These are phyloP conservation scores for Carassius auratus DNA, from an alignment of 2,113 vertebrate species.

Conservation along the genomic window DNA sequence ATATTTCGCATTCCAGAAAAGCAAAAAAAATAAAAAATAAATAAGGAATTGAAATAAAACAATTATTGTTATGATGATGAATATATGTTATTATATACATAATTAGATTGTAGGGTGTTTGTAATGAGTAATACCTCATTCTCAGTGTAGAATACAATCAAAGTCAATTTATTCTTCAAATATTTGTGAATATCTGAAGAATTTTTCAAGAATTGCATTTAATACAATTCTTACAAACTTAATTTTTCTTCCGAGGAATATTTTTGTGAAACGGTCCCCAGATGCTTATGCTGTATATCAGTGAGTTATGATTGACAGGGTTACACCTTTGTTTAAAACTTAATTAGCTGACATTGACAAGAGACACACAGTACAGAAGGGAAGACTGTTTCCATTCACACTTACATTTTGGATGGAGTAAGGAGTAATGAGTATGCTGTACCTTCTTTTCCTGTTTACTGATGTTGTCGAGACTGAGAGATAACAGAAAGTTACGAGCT, in stretches of 20 bases:
- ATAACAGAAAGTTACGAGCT: constrained; percentile 88
- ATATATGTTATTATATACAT: background rate
- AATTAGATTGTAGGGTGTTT: background rate
- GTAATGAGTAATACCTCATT: background rate
- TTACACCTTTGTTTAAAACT: background rate
- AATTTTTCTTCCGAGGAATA: background rate
- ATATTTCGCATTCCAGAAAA: background rate
- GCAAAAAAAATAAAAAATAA: background rate
- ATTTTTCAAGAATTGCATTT: background rate
- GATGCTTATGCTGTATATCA: background rate
- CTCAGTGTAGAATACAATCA: background rate
- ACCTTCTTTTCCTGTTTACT: constrained; percentile 90
- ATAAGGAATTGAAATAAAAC: background rate
- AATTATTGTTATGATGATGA: background rate
- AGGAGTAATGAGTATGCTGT: constrained; percentile 12
- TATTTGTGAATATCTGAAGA: background rate
- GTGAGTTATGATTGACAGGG: background rate
- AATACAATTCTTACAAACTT: background rate
- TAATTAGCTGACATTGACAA: too few relatives aligned
- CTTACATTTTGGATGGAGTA: background rate
- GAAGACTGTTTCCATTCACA: background rate
- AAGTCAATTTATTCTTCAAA: background rate
- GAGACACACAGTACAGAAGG: background rate
- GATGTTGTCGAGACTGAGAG: constrained; percentile 92
- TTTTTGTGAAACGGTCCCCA: background rate